Evolutionary conservation across 2,888 invertebrate genomes (phyloP), one percentile per base, ranked within the genome.

Genomic region (Nasonia oneida): DNA sequence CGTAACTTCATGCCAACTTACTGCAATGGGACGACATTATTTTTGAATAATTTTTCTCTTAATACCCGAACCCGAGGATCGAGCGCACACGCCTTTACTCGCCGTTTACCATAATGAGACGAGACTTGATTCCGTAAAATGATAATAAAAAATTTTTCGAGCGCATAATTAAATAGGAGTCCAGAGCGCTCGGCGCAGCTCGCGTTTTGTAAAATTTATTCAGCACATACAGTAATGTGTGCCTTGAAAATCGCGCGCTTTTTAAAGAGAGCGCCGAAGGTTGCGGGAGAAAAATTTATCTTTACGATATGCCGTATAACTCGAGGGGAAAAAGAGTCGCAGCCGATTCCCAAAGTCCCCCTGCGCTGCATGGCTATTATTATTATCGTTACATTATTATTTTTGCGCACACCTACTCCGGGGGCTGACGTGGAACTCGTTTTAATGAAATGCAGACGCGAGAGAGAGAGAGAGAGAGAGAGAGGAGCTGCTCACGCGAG

Each of bases 91-190:
- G 70, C n/a, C n/a, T 73, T 73, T 47, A 6, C 42, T 73, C 42
- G 10, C 73, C 71, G 23, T 77, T 57, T 47, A 73, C 73, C 47
- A 10, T 73, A 73, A 83, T 64, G 78, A 83, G 73, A 42, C 37
- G 23, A 29, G 29, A 37, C 47, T 61, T 57, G 47, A 83, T 83
- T 76, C 6, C 73, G 57, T 73, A 33, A 83, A 37, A 71, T 33
- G 61, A 37, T 78, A 78, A 73, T 61, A 73, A 83, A 73, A 83
- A 29, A 18, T 80, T 70, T 33, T 81, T 67, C 33, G 14, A 57
- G n/a, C 50, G 47, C 42, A 33, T 23, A 78, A 57, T 71, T 67
- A 83, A 70, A 81, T 82, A 70, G 67, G 67, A 57, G 47, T 12
- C 47, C 12, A 12, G 42, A 42, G 42, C 10, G 42, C 39, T 29